These are phyloP conservation scores for Sebastes steindachneri DNA, from an alignment of 2,797 vertebrate genomes.

Conservation along the genomic window DNA sequence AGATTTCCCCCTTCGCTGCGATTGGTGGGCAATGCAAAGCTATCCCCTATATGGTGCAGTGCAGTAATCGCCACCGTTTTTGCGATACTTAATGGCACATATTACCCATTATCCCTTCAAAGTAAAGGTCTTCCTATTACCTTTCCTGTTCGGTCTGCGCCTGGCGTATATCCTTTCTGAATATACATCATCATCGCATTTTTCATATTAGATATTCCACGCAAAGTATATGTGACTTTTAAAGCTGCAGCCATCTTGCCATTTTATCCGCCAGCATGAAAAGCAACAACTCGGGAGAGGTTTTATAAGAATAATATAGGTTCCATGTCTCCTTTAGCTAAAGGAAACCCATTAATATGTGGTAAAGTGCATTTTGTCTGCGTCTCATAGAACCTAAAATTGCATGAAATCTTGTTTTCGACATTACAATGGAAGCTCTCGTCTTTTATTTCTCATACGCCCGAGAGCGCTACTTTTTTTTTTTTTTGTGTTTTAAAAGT, in stretches of 20 bases:
- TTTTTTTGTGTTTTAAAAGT: constrained; percentile 35
- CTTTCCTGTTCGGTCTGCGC: constrained; percentile 15
- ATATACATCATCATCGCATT: constrained; percentile 48
- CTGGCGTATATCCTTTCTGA: constrained; percentile 34
- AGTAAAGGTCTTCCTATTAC: constrained; percentile 34
- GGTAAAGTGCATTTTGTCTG: constrained; percentile 47
- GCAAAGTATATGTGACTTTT: constrained; percentile 34
- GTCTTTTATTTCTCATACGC: constrained; percentile 39
- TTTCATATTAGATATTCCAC: constrained; percentile 47
- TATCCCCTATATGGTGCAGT: constrained; percentile 11
- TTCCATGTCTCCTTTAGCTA: constrained; percentile 52
- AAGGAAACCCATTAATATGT: constrained; percentile 60
- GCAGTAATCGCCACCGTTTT: constrained; percentile 50
- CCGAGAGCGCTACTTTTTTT: constrained; percentile 11
- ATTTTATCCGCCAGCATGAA: constrained; percentile 56
- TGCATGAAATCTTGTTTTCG: constrained; percentile 49
- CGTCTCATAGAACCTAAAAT: constrained; percentile 42
- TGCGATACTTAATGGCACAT: constrained; percentile 33
- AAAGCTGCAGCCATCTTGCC: constrained; percentile 33
- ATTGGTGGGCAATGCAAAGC: constrained; percentile 39
- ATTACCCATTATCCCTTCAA: constrained; percentile 49
- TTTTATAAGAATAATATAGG: constrained; percentile 33
- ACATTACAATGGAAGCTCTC: constrained; percentile 32
- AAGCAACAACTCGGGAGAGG: constrained; percentile 18
- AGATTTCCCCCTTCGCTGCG: constrained; percentile 49